A percentile compares a stretch with the other conserved stretches of the same genome.
Conservation (phyloP, 2,797 vertebrate genomes). For the Sebastes vulpes region DNA sequence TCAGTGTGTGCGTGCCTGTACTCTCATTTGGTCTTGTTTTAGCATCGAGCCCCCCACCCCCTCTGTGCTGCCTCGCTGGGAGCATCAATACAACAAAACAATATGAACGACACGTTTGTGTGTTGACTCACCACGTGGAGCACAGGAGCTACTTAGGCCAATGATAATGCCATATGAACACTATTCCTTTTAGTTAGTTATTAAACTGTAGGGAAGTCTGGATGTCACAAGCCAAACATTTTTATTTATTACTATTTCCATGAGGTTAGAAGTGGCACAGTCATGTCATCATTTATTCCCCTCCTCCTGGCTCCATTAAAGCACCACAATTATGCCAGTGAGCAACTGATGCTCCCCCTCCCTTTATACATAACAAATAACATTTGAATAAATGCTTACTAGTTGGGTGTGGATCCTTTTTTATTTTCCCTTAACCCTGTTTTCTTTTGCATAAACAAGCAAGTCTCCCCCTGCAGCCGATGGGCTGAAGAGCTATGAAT, state of each 20-base stretch:
- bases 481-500: slow-evolving; percentile 16
- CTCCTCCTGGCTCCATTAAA: slow-evolving; percentile 7
- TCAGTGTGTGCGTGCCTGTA: not conserved
- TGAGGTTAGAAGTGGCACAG: slow-evolving; percentile 11
- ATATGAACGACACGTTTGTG: slow-evolving; percentile 29
- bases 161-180: not conserved
- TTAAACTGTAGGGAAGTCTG: slow-evolving; percentile 1
- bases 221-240: slow-evolving; percentile 2
- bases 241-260: not conserved
- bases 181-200: not conserved
- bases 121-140: not conserved
- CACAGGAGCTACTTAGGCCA: not conserved
- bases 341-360: not conserved
- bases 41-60: not conserved
- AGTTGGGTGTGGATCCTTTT: not conserved
- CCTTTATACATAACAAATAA: not conserved
- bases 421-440: not conserved
- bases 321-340: slow-evolving; percentile 6
- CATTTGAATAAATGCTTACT: not conserved
- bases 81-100: slow-evolving; percentile 21
- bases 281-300: slow-evolving; percentile 5
- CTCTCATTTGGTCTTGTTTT: slow-evolving; percentile 35
- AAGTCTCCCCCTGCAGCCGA: not conserved
- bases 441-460: slow-evolving; percentile 25
- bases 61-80: not conserved